A percentile compares a stretch with the other conserved stretches of the same genome.
Conservation (phyloP, 2,113 vertebrate species). For the Pagrus major region DNA sequence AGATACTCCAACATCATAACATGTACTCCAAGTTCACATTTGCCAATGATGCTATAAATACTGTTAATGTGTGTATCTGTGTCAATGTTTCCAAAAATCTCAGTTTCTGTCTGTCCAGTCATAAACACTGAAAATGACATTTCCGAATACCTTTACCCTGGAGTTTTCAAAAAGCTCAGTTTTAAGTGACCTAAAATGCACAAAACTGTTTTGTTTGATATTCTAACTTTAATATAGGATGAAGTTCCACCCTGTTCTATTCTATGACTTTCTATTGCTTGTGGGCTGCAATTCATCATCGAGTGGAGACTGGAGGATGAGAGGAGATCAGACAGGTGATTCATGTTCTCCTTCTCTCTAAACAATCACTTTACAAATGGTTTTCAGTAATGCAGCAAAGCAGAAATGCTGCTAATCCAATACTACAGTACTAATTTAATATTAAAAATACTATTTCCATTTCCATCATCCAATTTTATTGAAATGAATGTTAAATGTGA, state of each 20-base stretch:
- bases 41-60: too few species aligned
- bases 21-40: too few species aligned
- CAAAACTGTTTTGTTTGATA: not conserved
- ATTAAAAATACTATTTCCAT: not conserved
- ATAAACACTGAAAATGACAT: too few species aligned
- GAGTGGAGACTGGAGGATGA: not conserved
- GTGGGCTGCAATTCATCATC: slow-evolving; percentile 3
- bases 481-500: not conserved
- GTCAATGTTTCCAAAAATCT: too few species aligned
- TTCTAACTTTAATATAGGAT: not conserved
- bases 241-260: not conserved
- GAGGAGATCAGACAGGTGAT: slow-evolving; percentile 8
- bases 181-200: too few species aligned
- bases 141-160: too few species aligned
- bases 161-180: too few species aligned
- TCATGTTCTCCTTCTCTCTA: slow-evolving; percentile 3
- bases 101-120: too few species aligned
- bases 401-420: not conserved
- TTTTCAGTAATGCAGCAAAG: not conserved
- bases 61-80: too few species aligned
- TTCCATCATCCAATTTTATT: not conserved
- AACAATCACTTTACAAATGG: slow-evolving; percentile 13
- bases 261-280: not conserved
- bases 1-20: too few species aligned
- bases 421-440: not conserved